A percentile compares a stretch with the other conserved stretches of the same genome.
phyloP scores from a whole-genome alignment of 1,140 invertebrate genomes.

The Neodiprion lecontei region DNA sequence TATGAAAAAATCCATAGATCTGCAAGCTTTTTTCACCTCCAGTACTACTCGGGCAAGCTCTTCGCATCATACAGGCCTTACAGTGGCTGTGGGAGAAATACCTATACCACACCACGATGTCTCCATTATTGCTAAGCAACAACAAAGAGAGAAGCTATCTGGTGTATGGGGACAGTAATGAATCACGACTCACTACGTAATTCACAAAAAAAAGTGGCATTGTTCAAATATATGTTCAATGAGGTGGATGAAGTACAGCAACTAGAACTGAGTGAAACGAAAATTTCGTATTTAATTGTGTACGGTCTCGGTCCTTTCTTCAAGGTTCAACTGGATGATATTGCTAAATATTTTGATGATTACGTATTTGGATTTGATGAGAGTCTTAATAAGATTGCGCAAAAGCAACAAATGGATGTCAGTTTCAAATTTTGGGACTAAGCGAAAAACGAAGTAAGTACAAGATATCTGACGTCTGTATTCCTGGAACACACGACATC shows the following conservation, averaged over 20 bases:
- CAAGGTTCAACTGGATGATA: constrained; percentile 14
- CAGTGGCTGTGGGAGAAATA: background rate
- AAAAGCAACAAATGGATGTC: constrained; percentile 35
- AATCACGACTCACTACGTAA: constrained; percentile 20
- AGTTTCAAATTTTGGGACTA: constrained; percentile 33
- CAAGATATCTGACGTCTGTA: constrained; percentile 28
- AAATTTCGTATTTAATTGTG: constrained; percentile 18
- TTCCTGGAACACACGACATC: constrained; percentile 27
- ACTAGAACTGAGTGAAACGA: constrained; percentile 18
- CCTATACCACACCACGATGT: background rate
- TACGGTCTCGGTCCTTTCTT: constrained; percentile 22
- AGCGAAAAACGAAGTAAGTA: constrained; percentile 24
- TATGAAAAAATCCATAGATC: background rate
- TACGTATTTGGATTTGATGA: constrained; percentile 31
- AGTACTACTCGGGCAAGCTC: background rate
- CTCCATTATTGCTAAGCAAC: constrained; percentile 9
- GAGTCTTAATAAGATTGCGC: constrained; percentile 28
- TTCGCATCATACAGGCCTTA: background rate
- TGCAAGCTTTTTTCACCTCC: background rate
- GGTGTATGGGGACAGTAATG: constrained; percentile 20
- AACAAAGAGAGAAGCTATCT: constrained; percentile 27
- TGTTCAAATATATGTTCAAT: constrained; percentile 24
- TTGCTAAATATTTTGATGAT: background rate
- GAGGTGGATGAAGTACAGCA: constrained; percentile 8
- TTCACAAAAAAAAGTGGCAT: constrained; percentile 9